These are phyloP conservation scores for Jaculus jaculus DNA, from an alignment of 2,113 vertebrate genomes.

Conservation along the genomic window DNA sequence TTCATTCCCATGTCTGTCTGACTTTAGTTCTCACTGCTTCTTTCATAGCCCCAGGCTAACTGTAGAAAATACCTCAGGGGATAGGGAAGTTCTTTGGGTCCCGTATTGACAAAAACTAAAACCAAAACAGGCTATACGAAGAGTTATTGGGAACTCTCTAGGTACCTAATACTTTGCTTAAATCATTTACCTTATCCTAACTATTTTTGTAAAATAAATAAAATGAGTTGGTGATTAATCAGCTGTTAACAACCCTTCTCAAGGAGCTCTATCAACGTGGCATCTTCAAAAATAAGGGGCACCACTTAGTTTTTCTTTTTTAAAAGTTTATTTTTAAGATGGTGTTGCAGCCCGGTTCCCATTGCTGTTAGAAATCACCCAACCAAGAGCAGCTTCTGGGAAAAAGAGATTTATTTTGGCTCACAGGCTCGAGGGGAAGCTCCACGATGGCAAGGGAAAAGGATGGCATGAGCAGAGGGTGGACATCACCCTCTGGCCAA, in stretches of 20 bases:
- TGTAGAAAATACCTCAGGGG: no score
- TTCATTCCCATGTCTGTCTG: background rate
- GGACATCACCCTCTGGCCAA: no score
- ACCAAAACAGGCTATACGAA: fast-evolving
- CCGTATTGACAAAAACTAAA: background rate
- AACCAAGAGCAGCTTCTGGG: no score
- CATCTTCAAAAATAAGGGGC: background rate
- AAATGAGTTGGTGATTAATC: background rate
- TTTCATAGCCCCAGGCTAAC: fast-evolving
- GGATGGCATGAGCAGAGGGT: no score
- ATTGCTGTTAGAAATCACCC: no score
- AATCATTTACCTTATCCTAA: background rate
- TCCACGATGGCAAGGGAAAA: no score
- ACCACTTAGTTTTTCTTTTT: no score
- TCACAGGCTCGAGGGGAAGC: no score
- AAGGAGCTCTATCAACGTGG: background rate
- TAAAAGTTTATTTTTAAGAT: no score
- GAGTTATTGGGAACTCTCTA: background rate
- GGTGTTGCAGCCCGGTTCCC: no score
- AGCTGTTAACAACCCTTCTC: background rate
- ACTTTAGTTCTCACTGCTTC: background rate
- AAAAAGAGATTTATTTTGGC: no score
- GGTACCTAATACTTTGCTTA: background rate
- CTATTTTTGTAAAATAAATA: background rate
- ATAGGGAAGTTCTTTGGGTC: fast-evolving